phyloP scores from a whole-genome alignment of 2,888 invertebrate species.

The Zeuzera pyrina region DNA sequence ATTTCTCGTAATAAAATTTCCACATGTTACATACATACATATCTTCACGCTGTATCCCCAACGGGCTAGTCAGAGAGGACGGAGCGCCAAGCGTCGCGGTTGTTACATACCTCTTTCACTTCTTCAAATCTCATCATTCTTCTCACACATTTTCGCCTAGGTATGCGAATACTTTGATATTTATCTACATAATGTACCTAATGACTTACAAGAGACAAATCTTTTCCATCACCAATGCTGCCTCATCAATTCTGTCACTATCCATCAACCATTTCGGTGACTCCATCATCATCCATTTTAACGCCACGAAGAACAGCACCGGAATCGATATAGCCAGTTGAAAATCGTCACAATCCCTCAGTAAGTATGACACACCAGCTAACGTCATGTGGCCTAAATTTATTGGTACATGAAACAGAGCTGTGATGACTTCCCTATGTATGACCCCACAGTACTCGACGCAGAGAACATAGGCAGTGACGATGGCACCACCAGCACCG shows the following conservation, averaged over 20 bases:
- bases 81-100: too few relatives aligned
- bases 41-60: too few relatives aligned
- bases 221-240: slow-evolving; percentile 35
- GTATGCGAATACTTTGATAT: too few relatives aligned
- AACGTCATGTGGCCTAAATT: slow-evolving; percentile 41
- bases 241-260: slow-evolving; percentile 28
- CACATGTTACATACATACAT: too few relatives aligned
- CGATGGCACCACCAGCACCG: slow-evolving; percentile 42
- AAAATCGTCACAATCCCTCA: slow-evolving; percentile 39
- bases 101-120: too few relatives aligned
- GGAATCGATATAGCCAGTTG: slow-evolving; percentile 45
- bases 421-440: slow-evolving; percentile 41
- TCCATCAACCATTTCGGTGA: slow-evolving; percentile 58
- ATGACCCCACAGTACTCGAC: slow-evolving; percentile 40
- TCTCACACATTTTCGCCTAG: too few relatives aligned
- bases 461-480: slow-evolving; percentile 42
- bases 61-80: too few relatives aligned
- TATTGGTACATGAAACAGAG: slow-evolving; percentile 43
- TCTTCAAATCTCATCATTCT: too few relatives aligned
- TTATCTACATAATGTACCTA: too few relatives aligned
- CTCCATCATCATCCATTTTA: slow-evolving; percentile 34
- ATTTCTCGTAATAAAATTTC: too few relatives aligned
- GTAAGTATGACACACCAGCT: slow-evolving; percentile 40
- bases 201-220: slow-evolving; percentile 44
- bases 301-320: slow-evolving; percentile 27